Evolutionary conservation across 2,797 vertebrate species (phyloP).

Genomic region (Tauraco hartlaubi): DNA sequence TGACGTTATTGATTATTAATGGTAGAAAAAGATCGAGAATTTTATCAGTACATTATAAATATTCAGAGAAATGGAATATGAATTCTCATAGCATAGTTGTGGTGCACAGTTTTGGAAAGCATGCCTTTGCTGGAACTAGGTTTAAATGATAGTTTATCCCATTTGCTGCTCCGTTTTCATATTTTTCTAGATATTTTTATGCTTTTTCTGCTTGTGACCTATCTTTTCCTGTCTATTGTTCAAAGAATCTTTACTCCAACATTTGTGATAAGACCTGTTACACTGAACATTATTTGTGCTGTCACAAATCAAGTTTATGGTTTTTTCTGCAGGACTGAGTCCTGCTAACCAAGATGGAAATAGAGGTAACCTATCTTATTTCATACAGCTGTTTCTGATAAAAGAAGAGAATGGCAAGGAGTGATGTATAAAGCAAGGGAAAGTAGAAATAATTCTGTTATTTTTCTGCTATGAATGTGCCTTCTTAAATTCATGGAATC

Average conservation of each 20-base stretch:
- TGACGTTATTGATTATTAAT: background rate
- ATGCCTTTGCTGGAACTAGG: background rate
- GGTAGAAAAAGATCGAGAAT: background rate
- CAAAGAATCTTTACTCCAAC: background rate
- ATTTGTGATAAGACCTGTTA: background rate
- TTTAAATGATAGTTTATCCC: background rate
- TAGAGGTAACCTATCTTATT: background rate
- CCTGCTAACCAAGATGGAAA: background rate
- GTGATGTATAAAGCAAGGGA: background rate
- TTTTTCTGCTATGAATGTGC: background rate
- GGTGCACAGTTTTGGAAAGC: background rate
- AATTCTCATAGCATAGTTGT: background rate
- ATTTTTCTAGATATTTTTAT: background rate
- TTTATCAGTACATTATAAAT: background rate
- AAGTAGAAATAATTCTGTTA: background rate
- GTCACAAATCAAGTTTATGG: background rate
- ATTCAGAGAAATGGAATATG: background rate
- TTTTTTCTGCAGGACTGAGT: background rate
- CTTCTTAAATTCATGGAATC: background rate
- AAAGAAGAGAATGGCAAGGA: background rate
- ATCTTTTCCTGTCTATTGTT: background rate
- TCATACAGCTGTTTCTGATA: background rate
- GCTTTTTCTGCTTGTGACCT: background rate
- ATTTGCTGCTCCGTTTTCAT: background rate
- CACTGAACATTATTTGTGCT: background rate